Evolutionary conservation across 2,797 vertebrate species (phyloP), one percentile per base, ranked within the genome.

Genomic region (Iguana delicatissima): DNA sequence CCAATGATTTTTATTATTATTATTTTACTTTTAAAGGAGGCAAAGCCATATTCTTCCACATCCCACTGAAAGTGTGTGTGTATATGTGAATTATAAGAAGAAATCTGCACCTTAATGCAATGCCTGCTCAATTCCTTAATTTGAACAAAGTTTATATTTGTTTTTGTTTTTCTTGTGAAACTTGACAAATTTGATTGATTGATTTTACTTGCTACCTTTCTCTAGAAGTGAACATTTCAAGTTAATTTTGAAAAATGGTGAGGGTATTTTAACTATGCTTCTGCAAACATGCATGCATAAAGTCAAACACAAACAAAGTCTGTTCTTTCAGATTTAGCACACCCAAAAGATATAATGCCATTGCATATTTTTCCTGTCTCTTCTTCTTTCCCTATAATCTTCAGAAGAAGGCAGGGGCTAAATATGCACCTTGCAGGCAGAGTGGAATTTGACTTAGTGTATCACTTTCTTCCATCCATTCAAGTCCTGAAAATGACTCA

Each of bases 1-100:
- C 42, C 88, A 93, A 89, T 32, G 13, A 94, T 91, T 87, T 46
- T 46, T 90, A 64, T 90, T 95, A 16, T 62, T 38, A 46, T 82
- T 26, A 57, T 35, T 38, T 52, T 74, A 73, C 3, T 76, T 91
- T 90, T 92, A 80, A 86, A 87, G 76, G 88, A 85, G 32, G 29
- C 55, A 86, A 91, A 81, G 16, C 24, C 38, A 84, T 73, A 55
- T 64, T 69, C 59, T 8, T 80, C 83, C 72, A 85, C 77, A 32
- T 67, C 32, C 89, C 87, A 57, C 52, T 92, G 89, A 89, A 76
- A 86, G 52, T 90, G 91, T 59, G 59, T 59, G 18, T 32, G 12
- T 32, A 13, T 32, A 12, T 69, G 67, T 32, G 29, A 2, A 32
- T 32, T 84, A 64, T n/a, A 85, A 91, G 84, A n/a, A 87, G 59